These are phyloP conservation scores for Lophotriccus pileatus DNA, from an alignment of 2,797 vertebrate genomes.

Conservation along the genomic window DNA sequence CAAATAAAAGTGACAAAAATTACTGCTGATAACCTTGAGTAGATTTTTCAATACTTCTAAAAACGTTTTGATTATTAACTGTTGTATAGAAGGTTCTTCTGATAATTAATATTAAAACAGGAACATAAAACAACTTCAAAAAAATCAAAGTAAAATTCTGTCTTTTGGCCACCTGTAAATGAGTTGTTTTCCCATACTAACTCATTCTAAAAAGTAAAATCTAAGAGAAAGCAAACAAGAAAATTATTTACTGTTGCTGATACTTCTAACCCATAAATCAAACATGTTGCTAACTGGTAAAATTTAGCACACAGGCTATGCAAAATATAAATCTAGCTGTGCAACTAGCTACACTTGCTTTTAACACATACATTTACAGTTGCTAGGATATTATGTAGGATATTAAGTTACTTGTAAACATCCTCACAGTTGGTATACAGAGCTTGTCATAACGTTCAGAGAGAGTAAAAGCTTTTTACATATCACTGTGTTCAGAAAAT, in stretches of 20 bases:
- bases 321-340: conserved; percentile 57
- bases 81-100: not conserved
- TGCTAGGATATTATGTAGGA: conserved; percentile 52
- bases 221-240: not conserved
- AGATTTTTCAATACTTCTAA: not conserved
- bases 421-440: conserved; percentile 12
- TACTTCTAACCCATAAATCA: not conserved
- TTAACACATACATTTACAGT: conserved; percentile 55
- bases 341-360: conserved; percentile 43
- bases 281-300: not conserved
- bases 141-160: not conserved
- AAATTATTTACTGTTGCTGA: not conserved
- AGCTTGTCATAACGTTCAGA: conserved; percentile 4
- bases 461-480: conserved; percentile 17
- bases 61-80: not conserved
- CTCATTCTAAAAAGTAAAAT: not conserved
- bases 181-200: not conserved
- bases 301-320: not conserved
- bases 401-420: conserved; percentile 64
- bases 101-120: not conserved
- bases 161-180: not conserved
- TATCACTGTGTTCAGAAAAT: conserved; percentile 6
- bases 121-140: not conserved
- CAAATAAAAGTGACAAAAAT: not conserved
- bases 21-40: not conserved